A percentile compares a stretch with the other conserved stretches of the same genome.
Conservation (phyloP, 2,888 invertebrate species). For the Melanchra persicariae region DNA sequence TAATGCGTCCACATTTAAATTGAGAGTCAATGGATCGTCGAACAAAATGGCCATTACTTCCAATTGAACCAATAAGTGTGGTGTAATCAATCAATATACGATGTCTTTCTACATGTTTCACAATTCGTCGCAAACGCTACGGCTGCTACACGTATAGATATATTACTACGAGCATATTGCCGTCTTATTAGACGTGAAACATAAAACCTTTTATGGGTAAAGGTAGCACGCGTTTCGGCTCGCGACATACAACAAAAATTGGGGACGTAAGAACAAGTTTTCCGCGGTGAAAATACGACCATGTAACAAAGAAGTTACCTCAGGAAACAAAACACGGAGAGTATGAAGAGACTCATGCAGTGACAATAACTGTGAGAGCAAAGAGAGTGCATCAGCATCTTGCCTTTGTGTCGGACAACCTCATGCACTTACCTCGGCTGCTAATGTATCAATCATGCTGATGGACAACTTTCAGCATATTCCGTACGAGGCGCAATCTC, state of each 20-base stretch:
- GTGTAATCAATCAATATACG: constrained; percentile 63
- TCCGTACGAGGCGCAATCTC: constrained; percentile 17
- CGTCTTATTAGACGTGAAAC: constrained; percentile 43
- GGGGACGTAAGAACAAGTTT: constrained; percentile 49
- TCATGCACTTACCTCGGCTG: constrained; percentile 67
- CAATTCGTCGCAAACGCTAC: constrained; percentile 29
- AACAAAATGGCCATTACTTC: constrained; percentile 52
- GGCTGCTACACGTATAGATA: constrained; percentile 10
- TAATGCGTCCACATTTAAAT: constrained; percentile 60
- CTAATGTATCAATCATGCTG: constrained; percentile 80
- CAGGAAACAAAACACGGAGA: constrained; percentile 61
- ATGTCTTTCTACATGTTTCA: constrained; percentile 44
- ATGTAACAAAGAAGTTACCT: constrained; percentile 48
- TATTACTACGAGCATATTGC: constrained; percentile 27
- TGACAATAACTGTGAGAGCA: constrained; percentile 82
- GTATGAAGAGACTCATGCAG: constrained; percentile 64
- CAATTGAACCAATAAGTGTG: constrained; percentile 64
- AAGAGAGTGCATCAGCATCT: constrained; percentile 78
- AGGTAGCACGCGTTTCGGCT: constrained; percentile 19
- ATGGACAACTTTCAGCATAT: constrained; percentile 67
- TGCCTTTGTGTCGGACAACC: constrained; percentile 73
- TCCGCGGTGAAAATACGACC: constrained; percentile 43
- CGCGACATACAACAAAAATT: constrained; percentile 51
- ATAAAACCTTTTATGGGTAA: constrained; percentile 54
- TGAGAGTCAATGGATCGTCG: constrained; percentile 59